These are phyloP conservation scores for Amniataba percoides DNA, from an alignment of 2,797 vertebrate species.

Conservation along the genomic window DNA sequence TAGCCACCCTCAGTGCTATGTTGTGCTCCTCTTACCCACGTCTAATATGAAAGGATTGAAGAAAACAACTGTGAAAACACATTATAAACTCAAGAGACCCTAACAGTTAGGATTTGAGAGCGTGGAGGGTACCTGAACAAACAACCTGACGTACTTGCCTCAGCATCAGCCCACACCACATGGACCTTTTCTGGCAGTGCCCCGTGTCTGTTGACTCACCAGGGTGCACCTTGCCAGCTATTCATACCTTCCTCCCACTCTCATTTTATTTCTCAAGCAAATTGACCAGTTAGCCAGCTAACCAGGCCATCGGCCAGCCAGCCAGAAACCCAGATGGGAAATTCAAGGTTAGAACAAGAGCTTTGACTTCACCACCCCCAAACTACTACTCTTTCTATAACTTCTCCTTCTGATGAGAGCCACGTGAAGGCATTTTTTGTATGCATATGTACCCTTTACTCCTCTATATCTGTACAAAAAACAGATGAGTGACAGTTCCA, in stretches of 20 bases:
- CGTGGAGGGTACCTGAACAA: conserved; percentile 25
- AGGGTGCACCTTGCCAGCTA: conserved; percentile 65
- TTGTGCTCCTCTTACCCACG: conserved; percentile 16
- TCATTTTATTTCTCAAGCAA: conserved; percentile 62
- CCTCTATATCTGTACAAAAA: too few relatives aligned
- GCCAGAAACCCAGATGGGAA: conserved; percentile 37
- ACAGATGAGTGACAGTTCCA: too few relatives aligned
- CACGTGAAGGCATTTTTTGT: too few relatives aligned
- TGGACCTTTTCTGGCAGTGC: conserved; percentile 60
- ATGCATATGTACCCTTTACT: too few relatives aligned
- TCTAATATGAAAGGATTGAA: background rate
- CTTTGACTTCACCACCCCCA: conserved; percentile 1
- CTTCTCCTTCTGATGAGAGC: conserved; percentile 19
- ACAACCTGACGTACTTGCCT: conserved; percentile 41
- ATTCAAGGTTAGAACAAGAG: conserved; percentile 37
- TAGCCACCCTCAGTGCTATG: background rate
- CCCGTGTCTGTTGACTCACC: conserved; percentile 72
- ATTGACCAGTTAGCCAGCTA: conserved; percentile 49
- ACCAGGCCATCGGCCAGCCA: conserved; percentile 25
- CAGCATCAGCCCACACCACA: conserved; percentile 44
- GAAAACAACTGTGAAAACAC: background rate
- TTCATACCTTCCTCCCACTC: conserved; percentile 73
- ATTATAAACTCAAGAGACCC: background rate
- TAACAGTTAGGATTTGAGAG: conserved; percentile 19
- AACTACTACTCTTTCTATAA: conserved; percentile 3